A percentile compares a stretch with the other conserved stretches of the same genome.
phyloP scores from a whole-genome alignment of 2,113 vertebrate genomes.

The Ahaetulla prasina region DNA sequence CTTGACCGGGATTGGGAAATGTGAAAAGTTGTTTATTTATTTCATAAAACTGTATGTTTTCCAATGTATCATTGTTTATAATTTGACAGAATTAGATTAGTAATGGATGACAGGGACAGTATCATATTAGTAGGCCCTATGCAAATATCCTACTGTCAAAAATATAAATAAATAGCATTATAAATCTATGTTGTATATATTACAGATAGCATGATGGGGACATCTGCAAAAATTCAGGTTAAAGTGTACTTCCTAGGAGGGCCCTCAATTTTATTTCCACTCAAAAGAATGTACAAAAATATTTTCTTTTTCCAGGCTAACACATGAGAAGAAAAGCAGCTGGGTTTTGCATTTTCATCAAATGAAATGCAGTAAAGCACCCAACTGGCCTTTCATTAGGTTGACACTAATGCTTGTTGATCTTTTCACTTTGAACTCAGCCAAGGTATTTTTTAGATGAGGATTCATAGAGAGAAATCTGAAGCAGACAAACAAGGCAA shows the following conservation, averaged over 20 bases:
- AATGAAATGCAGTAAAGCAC: conserved; percentile 28
- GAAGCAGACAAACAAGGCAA: not conserved
- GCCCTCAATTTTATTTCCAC: not conserved
- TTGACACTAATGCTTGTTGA: conserved; percentile 35
- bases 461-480: conserved; percentile 32
- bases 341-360: conserved; percentile 36
- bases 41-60: not conserved
- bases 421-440: conserved; percentile 47
- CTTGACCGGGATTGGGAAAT: not conserved
- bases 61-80: not conserved
- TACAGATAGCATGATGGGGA: not conserved
- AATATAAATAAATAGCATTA: not conserved
- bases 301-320: not conserved
- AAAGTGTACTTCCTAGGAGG: not conserved
- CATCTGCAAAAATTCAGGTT: conserved; percentile 7
- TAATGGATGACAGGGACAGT: not conserved
- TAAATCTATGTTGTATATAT: not conserved
- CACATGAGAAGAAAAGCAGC: conserved; percentile 41
- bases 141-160: conserved; percentile 6
- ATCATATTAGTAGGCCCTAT: not conserved
- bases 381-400: conserved; percentile 27
- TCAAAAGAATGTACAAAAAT: not conserved
- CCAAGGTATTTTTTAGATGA: conserved; percentile 36
- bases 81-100: not conserved
- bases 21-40: not conserved